A percentile compares a stretch with the other conserved stretches of the same genome.
These are phyloP conservation scores for Psittacara wagleri DNA, from an alignment of 2,113 vertebrate species.

Conservation along the genomic window DNA sequence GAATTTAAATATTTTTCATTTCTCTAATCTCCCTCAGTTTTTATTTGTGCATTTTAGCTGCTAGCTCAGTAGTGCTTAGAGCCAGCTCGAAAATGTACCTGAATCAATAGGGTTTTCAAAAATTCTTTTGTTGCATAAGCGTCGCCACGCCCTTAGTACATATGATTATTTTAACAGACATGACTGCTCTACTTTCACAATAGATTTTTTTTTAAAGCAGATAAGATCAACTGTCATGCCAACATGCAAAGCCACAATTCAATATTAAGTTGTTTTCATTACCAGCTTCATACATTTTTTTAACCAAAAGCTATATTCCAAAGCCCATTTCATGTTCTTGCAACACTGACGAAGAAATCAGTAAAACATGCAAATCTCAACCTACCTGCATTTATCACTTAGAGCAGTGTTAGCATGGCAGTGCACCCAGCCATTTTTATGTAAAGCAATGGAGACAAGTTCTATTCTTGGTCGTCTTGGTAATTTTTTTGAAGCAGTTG, in stretches of 20 bases:
- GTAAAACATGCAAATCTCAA: conserved; percentile 82
- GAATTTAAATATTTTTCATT: conserved; percentile 76
- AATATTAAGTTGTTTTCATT: conserved; percentile 21
- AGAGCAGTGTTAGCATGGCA: conserved; percentile 75
- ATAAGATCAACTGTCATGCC: neutral
- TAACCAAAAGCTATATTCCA: conserved; percentile 47
- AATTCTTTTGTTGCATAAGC: conserved; percentile 79
- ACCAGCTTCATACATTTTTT: conserved; percentile 43
- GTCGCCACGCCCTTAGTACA: conserved; percentile 78
- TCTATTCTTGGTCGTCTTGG: conserved; percentile 74
- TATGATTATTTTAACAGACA: conserved; percentile 69
- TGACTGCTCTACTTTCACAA: conserved; percentile 60
- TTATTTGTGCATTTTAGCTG: conserved; percentile 59
- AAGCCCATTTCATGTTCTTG: conserved; percentile 62
- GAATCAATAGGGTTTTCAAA: conserved; percentile 74
- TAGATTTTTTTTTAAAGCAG: neutral
- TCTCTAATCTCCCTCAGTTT: conserved; percentile 61
- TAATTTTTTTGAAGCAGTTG: conserved; percentile 75
- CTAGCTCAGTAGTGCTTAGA: conserved; percentile 63
- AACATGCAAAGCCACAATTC: conserved; percentile 41
- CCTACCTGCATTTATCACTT: conserved; percentile 78
- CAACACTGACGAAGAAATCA: conserved; percentile 62
- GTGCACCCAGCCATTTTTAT: conserved; percentile 75
- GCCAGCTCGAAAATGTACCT: conserved; percentile 48
- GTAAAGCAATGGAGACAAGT: conserved; percentile 70